Evolutionary conservation across 2,797 vertebrate species (phyloP), one percentile per base, ranked within the genome.

Genomic region (Benthosema pterotum): DNA sequence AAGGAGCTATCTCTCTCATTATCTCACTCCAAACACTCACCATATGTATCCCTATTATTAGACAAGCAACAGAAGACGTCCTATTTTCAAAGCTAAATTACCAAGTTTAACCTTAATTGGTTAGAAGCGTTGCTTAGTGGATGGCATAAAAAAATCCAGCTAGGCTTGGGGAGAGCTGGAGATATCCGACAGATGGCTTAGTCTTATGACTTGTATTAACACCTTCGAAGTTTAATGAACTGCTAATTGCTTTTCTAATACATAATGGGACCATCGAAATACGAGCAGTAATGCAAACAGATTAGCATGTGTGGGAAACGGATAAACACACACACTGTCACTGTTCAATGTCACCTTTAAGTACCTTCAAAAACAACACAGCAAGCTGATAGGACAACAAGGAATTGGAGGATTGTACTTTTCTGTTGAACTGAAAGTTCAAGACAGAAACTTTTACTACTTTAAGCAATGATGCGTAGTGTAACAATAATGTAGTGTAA

Each of bases 221-320:
- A 92, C 88, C 89, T 93, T 87, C 75, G 61, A 89, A 87, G 91
- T 92, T 92, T 93, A 93, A 93, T 93, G 91, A 92, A 92, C 88
- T 92, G 88, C 88, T 93, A 92, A 93, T 93, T 92, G 91, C 86
- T 93, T 93, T 93, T 89, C 88, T 92, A 90, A 93, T 92, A 91
- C 88, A 91, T 91, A 89, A 90, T 88, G 89, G 89, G 86, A 88
- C 77, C 84, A 88, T 74, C 77, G 81, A 69, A 90, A 92, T 88
- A 89, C 81, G 75, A 73, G 84, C 87, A 61, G 87, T 91, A 92
- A 93, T 91, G 88, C 89, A 91, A 91, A 91, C 84, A 92, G 90
- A 93, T 93, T 91, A 92, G 88, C 86, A 38, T 38, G 88, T 83
- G 83, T 69, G 80, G 89, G 87, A 87, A 87, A 91, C 75, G 85